Evolutionary conservation across 2,888 invertebrate species (phyloP).

Genomic region (Steinernema scapterisci): DNA sequence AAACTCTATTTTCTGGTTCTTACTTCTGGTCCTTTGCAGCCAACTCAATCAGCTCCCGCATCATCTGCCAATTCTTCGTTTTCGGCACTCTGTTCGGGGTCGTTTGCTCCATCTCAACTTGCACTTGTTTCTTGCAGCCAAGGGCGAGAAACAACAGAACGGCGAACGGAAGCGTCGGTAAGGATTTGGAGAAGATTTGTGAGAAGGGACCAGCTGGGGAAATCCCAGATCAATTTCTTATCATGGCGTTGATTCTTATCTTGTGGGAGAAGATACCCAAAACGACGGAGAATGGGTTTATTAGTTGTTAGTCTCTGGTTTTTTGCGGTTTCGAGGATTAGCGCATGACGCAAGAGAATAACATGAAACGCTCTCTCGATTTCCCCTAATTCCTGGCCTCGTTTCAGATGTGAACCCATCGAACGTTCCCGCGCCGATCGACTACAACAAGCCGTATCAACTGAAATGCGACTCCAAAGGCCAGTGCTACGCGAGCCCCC

Average conservation of each 20-base stretch:
- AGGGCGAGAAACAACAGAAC: conserved; percentile 18
- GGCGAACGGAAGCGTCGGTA: conserved; percentile 28
- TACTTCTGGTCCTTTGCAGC: neutral
- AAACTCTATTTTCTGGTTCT: neutral
- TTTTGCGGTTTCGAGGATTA: too few relatives aligned
- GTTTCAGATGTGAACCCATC: conserved; percentile 33
- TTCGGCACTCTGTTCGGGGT: conserved; percentile 48
- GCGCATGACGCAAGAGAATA: too few relatives aligned
- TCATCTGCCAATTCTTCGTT: conserved; percentile 47
- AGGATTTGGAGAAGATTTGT: conserved; percentile 5
- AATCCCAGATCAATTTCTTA: too few relatives aligned
- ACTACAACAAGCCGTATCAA: conserved; percentile 41
- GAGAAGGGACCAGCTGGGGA: too few relatives aligned
- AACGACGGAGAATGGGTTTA: neutral
- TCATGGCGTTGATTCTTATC: neutral
- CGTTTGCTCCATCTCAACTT: conserved; percentile 45
- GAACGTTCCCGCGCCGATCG: conserved; percentile 43
- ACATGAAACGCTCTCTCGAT: too few relatives aligned
- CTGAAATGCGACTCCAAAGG: conserved; percentile 44
- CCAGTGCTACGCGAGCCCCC: conserved; percentile 42
- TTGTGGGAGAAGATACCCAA: neutral
- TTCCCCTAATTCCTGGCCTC: neutral
- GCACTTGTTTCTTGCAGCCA: conserved; percentile 45
- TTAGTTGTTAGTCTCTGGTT: conserved; percentile 13
- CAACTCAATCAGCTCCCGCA: conserved; percentile 11